These are phyloP conservation scores for Paedocypris micromegethes DNA, from an alignment of 2,797 vertebrate species.

Conservation along the genomic window DNA sequence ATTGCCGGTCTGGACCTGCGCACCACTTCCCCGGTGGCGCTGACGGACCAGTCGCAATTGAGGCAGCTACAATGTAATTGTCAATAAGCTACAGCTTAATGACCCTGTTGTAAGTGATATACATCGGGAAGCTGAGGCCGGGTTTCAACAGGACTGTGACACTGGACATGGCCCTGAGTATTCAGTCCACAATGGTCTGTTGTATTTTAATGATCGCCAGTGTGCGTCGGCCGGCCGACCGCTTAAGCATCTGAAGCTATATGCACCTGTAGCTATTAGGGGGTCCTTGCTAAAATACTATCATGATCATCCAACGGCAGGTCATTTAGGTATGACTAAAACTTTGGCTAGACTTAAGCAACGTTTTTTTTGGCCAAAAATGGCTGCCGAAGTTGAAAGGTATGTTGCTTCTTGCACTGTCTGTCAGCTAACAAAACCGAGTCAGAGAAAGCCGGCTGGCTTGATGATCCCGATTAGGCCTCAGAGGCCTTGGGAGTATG, in stretches of 20 bases:
- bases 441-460: conserved; percentile 1
- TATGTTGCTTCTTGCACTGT: not conserved
- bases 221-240: not conserved
- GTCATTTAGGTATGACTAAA: not conserved
- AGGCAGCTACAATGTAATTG: too few relatives aligned
- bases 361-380: not conserved
- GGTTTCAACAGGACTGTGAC: too few relatives aligned
- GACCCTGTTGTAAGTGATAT: too few relatives aligned
- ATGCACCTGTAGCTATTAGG: not conserved
- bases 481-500: conserved; percentile 11
- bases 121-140: too few relatives aligned
- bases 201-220: not conserved
- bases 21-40: too few relatives aligned
- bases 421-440: conserved; percentile 1
- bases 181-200: too few relatives aligned
- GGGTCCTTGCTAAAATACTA: not conserved
- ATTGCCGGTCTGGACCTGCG: too few relatives aligned
- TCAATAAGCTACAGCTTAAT: too few relatives aligned
- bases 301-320: not conserved
- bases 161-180: too few relatives aligned
- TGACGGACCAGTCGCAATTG: too few relatives aligned
- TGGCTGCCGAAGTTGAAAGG: not conserved
- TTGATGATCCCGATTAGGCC: conserved; percentile 1
- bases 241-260: not conserved
- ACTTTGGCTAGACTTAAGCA: not conserved